These are phyloP conservation scores for Anas bernieri DNA, from an alignment of 2,797 vertebrate genomes.

Conservation along the genomic window DNA sequence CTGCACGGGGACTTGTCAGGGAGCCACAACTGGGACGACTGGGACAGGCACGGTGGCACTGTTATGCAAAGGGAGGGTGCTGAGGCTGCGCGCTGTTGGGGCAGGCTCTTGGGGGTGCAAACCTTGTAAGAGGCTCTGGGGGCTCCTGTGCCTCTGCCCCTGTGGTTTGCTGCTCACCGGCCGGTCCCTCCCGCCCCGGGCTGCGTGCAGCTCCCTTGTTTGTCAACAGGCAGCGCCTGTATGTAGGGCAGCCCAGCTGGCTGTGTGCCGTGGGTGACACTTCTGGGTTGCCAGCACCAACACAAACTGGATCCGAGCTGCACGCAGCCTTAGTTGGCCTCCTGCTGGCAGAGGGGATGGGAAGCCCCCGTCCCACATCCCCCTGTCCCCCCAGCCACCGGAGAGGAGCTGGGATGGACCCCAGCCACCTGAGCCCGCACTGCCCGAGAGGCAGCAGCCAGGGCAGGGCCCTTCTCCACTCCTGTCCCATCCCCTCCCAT, in stretches of 20 bases:
- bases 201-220: neutral
- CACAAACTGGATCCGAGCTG: slow-evolving; percentile 83
- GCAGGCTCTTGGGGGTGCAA: accelerated
- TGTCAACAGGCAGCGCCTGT: slow-evolving; percentile 15
- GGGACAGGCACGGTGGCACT: accelerated
- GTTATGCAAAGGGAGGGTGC: neutral
- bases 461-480: accelerated
- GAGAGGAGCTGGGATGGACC: neutral
- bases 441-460: accelerated
- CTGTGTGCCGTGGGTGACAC: neutral
- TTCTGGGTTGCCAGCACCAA: slow-evolving; percentile 46
- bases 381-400: accelerated
- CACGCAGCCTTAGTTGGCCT: slow-evolving; percentile 84
- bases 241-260: slow-evolving; percentile 38
- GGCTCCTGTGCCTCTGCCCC: neutral
- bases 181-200: neutral
- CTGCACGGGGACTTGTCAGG: accelerated
- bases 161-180: neutral
- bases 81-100: accelerated
- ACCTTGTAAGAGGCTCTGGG: neutral
- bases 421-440: neutral
- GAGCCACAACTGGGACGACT: neutral
- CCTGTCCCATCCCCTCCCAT: neutral
- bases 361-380: neutral
- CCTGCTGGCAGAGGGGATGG: slow-evolving; percentile 70